These are phyloP conservation scores for Silurus asotus DNA, from an alignment of 2,113 vertebrate genomes.

Conservation along the genomic window DNA sequence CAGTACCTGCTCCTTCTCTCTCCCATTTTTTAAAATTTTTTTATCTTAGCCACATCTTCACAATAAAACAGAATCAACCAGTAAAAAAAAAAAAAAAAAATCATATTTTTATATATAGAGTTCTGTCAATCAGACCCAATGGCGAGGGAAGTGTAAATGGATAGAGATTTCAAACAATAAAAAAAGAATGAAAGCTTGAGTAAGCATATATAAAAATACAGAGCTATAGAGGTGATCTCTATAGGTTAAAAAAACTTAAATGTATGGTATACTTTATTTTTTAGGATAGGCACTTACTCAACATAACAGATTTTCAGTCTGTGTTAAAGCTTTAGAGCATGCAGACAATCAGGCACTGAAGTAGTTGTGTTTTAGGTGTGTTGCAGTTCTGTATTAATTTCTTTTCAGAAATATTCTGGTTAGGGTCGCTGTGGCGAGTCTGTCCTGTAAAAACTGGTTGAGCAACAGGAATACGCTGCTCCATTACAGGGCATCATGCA, in stretches of 20 bases:
- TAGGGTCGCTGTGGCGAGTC: background rate
- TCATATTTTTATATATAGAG: too few relatives aligned
- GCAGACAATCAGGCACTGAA: background rate
- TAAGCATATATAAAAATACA: background rate
- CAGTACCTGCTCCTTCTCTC: background rate
- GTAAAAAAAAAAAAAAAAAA: conserved; percentile 19
- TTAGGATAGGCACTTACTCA: conserved; percentile 22
- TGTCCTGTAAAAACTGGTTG: too few relatives aligned
- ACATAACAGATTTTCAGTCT: conserved; percentile 3
- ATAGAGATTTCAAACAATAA: conserved; percentile 26
- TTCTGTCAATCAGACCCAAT: conserved; percentile 37
- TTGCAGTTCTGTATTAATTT: background rate
- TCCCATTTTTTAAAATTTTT: background rate
- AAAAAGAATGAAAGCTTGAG: background rate
- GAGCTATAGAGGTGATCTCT: background rate
- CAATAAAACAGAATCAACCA: conserved; percentile 7
- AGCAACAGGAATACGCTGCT: background rate
- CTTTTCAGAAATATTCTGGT: background rate
- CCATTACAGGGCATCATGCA: too few relatives aligned
- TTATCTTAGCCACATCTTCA: background rate
- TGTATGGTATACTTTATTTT: too few relatives aligned
- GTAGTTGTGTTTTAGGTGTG: background rate
- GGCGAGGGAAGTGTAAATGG: conserved; percentile 19
- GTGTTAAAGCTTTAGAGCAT: background rate
- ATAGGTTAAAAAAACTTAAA: background rate